A percentile compares a stretch with the other conserved stretches of the same genome.
These are phyloP conservation scores for Stenoptilia bipunctidactyla DNA, from an alignment of 2,888 invertebrate genomes.

Conservation along the genomic window DNA sequence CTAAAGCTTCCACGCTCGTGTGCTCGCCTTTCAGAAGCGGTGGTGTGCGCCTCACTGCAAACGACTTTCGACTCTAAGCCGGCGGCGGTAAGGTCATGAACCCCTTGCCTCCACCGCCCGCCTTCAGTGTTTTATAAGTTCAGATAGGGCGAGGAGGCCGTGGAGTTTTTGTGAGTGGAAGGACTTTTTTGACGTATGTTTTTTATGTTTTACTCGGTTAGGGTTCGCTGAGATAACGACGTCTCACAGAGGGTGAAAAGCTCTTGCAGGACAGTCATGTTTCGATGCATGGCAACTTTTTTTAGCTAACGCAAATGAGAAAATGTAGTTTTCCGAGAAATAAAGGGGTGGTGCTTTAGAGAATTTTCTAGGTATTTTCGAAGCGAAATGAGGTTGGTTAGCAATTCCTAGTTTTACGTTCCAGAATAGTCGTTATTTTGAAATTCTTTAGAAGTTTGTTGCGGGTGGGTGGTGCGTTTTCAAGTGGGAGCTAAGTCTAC, in stretches of 20 bases:
- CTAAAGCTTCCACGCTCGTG: slow-evolving; percentile 68
- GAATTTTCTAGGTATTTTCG: not conserved
- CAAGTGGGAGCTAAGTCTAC: slow-evolving; percentile 58
- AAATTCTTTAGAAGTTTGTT: slow-evolving; percentile 46
- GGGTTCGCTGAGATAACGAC: slow-evolving; percentile 68
- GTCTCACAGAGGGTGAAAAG: slow-evolving; percentile 51
- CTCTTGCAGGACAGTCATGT: slow-evolving; percentile 39
- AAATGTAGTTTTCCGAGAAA: slow-evolving; percentile 10
- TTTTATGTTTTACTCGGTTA: slow-evolving; percentile 69
- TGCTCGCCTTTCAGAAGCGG: slow-evolving; percentile 60
- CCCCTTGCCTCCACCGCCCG: slow-evolving; percentile 30
- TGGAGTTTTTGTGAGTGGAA: slow-evolving; percentile 64
- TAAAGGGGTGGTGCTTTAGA: slow-evolving; percentile 5
- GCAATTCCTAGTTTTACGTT: no score
- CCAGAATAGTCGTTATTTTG: slow-evolving; percentile 20
- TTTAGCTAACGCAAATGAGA: slow-evolving; percentile 1
- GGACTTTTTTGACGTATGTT: slow-evolving; percentile 70
- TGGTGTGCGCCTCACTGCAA: slow-evolving; percentile 35
- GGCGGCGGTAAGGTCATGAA: slow-evolving; percentile 41
- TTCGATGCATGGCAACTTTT: slow-evolving; percentile 15
- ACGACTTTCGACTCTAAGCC: slow-evolving; percentile 45
- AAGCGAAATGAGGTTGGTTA: not conserved
- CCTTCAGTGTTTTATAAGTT: slow-evolving; percentile 64
- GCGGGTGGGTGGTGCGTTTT: slow-evolving; percentile 13
- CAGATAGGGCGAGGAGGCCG: slow-evolving; percentile 53